Percentiles rank a stretch among this genome's conserved stretches.
Evolutionary conservation across 2,113 vertebrate species (phyloP).

Genomic region (Scalopus aquaticus): DNA sequence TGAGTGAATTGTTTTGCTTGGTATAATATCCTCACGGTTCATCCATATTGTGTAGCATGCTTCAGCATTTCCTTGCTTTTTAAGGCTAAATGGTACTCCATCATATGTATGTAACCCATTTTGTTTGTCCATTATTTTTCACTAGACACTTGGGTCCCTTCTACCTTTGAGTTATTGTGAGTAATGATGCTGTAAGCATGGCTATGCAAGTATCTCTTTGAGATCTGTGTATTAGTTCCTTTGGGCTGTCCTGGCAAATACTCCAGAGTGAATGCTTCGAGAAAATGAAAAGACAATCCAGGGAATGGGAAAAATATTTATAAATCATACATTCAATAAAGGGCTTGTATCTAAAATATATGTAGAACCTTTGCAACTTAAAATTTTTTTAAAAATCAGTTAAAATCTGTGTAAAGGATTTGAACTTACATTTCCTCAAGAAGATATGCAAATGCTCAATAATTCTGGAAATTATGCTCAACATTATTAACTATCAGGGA

Average conservation of each 20-base stretch:
- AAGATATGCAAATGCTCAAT: neutral
- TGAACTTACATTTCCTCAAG: neutral
- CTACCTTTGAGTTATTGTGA: neutral
- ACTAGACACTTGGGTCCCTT: neutral
- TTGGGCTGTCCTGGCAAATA: neutral
- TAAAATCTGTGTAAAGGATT: neutral
- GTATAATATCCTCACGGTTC: neutral
- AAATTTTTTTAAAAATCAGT: neutral
- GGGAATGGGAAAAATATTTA: neutral
- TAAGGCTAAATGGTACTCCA: neutral
- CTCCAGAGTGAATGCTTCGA: neutral
- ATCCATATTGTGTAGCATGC: neutral
- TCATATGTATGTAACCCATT: neutral
- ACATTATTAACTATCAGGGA: neutral
- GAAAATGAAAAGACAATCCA: neutral
- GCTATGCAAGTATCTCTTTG: neutral
- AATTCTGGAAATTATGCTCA: neutral
- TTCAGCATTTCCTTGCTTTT: neutral
- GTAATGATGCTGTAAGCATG: neutral
- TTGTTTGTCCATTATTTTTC: neutral
- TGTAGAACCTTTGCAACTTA: neutral
- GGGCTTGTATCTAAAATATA: neutral
- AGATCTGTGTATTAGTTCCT: neutral
- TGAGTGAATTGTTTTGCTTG: neutral
- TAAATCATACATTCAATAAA: neutral